Evolutionary conservation across 2,797 vertebrate genomes (phyloP), one percentile per base, ranked within the genome.

Genomic region (Coregonus ussuriensis): DNA sequence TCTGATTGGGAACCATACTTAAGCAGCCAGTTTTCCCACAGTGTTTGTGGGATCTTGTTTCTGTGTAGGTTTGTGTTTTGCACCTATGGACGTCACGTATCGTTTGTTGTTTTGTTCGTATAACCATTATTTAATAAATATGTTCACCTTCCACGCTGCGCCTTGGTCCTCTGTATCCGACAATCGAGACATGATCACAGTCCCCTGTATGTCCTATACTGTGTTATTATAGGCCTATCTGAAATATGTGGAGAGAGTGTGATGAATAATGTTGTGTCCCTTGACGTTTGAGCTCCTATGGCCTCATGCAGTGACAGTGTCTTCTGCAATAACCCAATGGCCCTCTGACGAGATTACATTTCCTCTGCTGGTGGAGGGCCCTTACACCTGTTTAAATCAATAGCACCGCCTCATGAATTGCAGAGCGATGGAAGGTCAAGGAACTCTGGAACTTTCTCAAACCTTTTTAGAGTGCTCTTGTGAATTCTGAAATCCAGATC

Each of bases 321-420:
- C 92, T 77, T 76, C 81, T 84, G 84, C 88, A 93, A 92, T 93
- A 90, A 91, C 80, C 83, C 59, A 0, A 82, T 77, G 77, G 81
- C 81, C 82, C 82, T 84, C 83, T 88, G 91, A 92, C 85, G 81
- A 91, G 90, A 94, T 94, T 91, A 78, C 67, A 93, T 93, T 91
- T 89, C 72, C 85, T 76, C 62, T 4, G 82, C 79, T 82, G 86
- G 78, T 75, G 67, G 85, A 82, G 72, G 81, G 81, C 88, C 88
- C 83, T 87, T 89, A 91, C 90, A 92, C 89, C 89, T 88, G 86
- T 90, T 94, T 93, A 93, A 94, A 94, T 93, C 90, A 92, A 92
- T 91, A 91, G 83, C 33, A 7, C 78, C 52, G 81, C 83, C 88
- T 93, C 89, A 93, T 93, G 93, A 93, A 94, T 94, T 81, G 71